A percentile compares a stretch with the other conserved stretches of the same genome.
phyloP scores from a whole-genome alignment of 2,797 vertebrate genomes.

The Siniperca obscura region DNA sequence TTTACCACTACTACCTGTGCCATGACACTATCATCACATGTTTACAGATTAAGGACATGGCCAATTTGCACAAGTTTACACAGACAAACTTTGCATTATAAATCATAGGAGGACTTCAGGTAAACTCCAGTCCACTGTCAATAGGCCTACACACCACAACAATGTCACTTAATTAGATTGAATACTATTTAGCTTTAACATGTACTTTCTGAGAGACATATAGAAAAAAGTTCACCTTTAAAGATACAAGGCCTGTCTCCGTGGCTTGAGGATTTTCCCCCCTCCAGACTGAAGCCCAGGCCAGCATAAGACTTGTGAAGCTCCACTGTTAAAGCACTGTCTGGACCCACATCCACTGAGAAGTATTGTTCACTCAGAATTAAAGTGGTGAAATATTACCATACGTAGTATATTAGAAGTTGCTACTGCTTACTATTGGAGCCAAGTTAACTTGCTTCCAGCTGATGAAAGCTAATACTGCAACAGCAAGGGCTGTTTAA shows the following conservation, averaged over 20 bases:
- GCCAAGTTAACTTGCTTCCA: too few species aligned
- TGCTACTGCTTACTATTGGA: not conserved
- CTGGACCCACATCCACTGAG: slow-evolving; percentile 82
- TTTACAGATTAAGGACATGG: not conserved
- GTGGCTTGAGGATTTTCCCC: slow-evolving; percentile 88
- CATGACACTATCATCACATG: not conserved
- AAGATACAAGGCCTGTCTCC: slow-evolving; percentile 91
- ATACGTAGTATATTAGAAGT: not conserved
- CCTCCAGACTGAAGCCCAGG: slow-evolving; percentile 93
- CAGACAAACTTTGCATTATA: not conserved
- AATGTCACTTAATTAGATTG: not conserved
- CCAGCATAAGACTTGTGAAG: slow-evolving; percentile 92
- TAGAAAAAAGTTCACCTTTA: slow-evolving; percentile 85
- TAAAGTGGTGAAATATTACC: not conserved
- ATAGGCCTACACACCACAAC: not conserved
- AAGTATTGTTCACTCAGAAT: slow-evolving; percentile 17
- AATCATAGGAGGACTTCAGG: not conserved
- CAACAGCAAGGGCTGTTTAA: not conserved
- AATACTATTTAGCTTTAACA: not conserved
- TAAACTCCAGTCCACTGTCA: not conserved
- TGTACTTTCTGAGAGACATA: not conserved
- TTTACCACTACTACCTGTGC: too few species aligned
- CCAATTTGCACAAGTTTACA: not conserved
- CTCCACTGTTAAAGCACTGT: slow-evolving; percentile 86
- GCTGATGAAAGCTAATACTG: not conserved